Evolutionary conservation across 2,113 vertebrate species (phyloP).

Genomic region (Struthio camelus): DNA sequence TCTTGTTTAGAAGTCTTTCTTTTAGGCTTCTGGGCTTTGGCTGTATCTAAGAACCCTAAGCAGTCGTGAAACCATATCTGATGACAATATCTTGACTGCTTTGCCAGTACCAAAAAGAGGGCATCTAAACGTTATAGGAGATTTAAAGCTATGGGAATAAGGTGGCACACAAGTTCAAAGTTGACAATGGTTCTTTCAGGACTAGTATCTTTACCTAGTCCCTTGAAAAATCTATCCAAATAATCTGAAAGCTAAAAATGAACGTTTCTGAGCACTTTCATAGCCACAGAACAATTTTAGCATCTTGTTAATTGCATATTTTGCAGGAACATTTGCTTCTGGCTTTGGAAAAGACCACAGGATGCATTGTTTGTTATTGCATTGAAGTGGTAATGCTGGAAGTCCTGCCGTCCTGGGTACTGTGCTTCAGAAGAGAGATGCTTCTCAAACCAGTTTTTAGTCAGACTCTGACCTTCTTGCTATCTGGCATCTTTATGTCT

Average conservation of each 20-base stretch:
- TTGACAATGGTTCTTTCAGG: background rate
- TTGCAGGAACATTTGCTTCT: conserved; percentile 47
- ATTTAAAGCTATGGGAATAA: background rate
- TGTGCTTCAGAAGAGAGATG: background rate
- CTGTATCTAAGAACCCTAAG: background rate
- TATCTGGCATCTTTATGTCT: background rate
- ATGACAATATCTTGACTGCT: background rate
- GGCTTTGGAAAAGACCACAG: conserved; percentile 33
- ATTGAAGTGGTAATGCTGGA: background rate
- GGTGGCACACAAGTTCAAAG: background rate
- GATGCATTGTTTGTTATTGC: conserved; percentile 17
- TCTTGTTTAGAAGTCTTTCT: background rate
- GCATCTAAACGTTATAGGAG: background rate
- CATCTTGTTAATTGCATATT: conserved; percentile 44
- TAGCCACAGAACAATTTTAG: conserved; percentile 42
- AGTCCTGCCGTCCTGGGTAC: background rate
- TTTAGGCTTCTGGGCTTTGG: background rate
- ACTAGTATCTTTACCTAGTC: conserved; percentile 7
- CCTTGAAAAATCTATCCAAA: background rate
- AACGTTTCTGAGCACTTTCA: conserved; percentile 9
- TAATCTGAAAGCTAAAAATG: conserved; percentile 43
- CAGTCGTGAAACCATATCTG: background rate
- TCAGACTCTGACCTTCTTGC: background rate
- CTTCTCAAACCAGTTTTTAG: background rate
- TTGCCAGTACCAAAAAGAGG: background rate